Base-by-base conservation (phyloP, 2,797 vertebrate genomes). In the Megalops cyprinoides region DNA sequence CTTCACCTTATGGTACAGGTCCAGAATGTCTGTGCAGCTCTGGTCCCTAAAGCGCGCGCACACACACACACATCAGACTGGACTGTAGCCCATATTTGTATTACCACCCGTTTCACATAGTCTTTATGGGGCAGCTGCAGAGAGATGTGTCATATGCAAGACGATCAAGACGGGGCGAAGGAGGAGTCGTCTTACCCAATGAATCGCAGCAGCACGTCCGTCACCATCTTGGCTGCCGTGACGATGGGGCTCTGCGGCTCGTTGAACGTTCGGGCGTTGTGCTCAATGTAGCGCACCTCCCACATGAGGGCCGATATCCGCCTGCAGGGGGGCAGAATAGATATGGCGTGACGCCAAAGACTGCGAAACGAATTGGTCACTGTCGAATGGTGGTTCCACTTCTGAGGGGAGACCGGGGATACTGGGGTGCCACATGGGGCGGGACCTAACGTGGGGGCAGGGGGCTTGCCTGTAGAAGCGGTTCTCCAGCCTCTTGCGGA, bases 241-340 rank as follows among this genome's bases (percentile, higher is more conserved):
- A 99, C 98, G 77, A 99, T 99, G 75, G 98, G 97, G 88, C 97
- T 99, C 84, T 99, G 94, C 60, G 97, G 97, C 92, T 99, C 97
- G 0, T 99, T 99, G 92, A 99, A 99, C 82, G 97, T 99, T 90
- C 97, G 95, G 77, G 97, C 97, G 18, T 99, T 99, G 91, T 99
- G 98, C 84, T 99, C 98, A 48, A 99, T 97, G 88, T 99, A 99
- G 74, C 98, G 96, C 69, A 99, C 97, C 90, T 99, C 98, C 98
- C 98, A 99, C 97, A 99, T 99, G 82, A 99, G 91, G 0, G 98
- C 98, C 65, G 98, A 99, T 91, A 99, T 99, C 85, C 98, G 95
- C 93, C 98, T 99, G 78, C 0, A 76, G 71, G 74, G 82, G 44
- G 8, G 15, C 12, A 2, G 10, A 37, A 23, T 18, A 79, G 31